Percentiles rank a stretch among this genome's conserved stretches.
These are phyloP conservation scores for Labeo calbasu DNA, from an alignment of 2,797 vertebrate species.

Conservation along the genomic window DNA sequence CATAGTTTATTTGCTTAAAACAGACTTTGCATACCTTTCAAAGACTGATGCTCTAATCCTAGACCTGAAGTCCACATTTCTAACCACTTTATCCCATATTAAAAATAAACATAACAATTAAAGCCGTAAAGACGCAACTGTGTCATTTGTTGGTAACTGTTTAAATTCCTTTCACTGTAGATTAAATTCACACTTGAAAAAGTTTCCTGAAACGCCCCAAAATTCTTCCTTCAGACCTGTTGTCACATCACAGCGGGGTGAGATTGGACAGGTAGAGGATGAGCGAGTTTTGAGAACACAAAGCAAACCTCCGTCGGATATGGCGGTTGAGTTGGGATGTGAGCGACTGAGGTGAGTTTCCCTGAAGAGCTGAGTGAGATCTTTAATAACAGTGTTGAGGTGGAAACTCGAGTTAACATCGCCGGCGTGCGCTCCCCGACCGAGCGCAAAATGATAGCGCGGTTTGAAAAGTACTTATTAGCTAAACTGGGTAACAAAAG, in stretches of 20 bases:
- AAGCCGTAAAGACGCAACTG: background rate
- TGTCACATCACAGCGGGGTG: conserved; percentile 24
- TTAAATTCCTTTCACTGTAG: conserved; percentile 1
- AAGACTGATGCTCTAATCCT: background rate
- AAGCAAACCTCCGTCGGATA: conserved; percentile 20
- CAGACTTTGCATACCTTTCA: background rate
- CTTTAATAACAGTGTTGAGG: conserved; percentile 78
- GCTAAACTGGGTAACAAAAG: conserved; percentile 89
- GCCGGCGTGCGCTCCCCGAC: conserved; percentile 74
- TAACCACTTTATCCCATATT: background rate
- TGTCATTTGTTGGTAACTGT: background rate
- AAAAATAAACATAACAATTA: background rate
- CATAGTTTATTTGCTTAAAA: background rate
- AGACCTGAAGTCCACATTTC: background rate
- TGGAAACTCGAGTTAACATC: conserved; percentile 71
- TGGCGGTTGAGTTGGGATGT: conserved; percentile 5
- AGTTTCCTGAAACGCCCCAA: conserved; percentile 19
- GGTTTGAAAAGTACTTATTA: conserved; percentile 84
- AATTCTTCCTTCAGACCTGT: background rate
- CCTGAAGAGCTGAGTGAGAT: conserved; percentile 65
- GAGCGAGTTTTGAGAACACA: conserved; percentile 4
- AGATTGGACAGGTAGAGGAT: conserved; percentile 28
- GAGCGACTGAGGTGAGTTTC: conserved; percentile 64
- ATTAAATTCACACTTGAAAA: conserved; percentile 30
- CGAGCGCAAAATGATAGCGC: conserved; percentile 71